Conservation (phyloP, 2,797 vertebrate species). For the Neomorphus geoffroyi region DNA sequence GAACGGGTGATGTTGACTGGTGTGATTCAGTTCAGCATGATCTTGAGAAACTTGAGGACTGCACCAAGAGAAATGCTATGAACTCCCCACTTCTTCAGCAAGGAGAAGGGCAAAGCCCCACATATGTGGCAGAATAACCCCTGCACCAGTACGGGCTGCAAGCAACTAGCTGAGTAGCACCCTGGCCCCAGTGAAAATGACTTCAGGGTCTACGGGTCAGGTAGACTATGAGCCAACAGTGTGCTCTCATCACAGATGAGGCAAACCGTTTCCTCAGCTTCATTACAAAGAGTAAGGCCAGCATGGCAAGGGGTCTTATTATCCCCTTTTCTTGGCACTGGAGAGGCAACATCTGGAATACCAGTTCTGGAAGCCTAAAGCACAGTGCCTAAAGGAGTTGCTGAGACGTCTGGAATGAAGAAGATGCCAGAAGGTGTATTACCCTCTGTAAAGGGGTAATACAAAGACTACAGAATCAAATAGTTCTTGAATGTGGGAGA, state of each 20-base stretch:
- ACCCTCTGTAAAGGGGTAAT: background rate
- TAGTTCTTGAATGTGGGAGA: background rate
- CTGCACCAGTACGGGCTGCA: fast-evolving
- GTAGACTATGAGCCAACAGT: background rate
- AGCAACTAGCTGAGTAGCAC: background rate
- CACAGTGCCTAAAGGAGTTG: background rate
- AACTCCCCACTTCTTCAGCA: background rate
- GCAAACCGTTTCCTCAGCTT: background rate
- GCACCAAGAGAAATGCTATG: background rate
- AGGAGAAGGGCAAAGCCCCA: background rate
- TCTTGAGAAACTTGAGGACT: background rate
- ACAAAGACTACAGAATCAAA: background rate
- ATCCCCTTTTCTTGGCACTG: background rate
- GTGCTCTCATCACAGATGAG: background rate
- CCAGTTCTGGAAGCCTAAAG: background rate
- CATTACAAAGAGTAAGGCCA: background rate
- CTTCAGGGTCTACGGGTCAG: background rate
- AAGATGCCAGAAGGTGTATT: background rate
- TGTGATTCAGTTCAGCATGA: background rate
- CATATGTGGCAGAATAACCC: background rate
- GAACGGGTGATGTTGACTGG: background rate
- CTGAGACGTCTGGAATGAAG: background rate
- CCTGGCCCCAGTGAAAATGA: background rate
- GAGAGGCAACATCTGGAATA: background rate
- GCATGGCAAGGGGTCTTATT: background rate